These are phyloP conservation scores for Trichonephila clavipes DNA, from an alignment of 1,140 invertebrate genomes.

Conservation along the genomic window DNA sequence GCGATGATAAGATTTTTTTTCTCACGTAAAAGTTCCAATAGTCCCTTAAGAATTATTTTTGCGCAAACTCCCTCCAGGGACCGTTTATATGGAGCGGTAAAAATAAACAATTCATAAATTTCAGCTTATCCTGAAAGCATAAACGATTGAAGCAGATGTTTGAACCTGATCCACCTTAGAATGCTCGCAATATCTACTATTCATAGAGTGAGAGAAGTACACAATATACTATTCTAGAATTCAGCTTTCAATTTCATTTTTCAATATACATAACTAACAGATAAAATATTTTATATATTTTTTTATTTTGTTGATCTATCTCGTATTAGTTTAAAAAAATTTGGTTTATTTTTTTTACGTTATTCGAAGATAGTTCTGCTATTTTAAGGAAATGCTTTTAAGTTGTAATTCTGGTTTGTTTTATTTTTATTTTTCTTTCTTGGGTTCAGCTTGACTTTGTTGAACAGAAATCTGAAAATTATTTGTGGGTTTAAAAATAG, in stretches of 20 bases:
- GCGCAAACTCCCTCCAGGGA: constrained; percentile 6
- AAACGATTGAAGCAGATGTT: constrained; percentile 57
- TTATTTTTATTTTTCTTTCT: no score
- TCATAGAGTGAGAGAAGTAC: neutral
- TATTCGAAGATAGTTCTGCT: no score
- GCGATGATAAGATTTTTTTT: constrained; percentile 54
- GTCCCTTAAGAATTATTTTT: constrained; percentile 62
- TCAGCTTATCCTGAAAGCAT: constrained; percentile 35
- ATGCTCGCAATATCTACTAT: constrained; percentile 31
- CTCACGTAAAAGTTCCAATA: constrained; percentile 45
- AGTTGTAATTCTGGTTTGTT: no score
- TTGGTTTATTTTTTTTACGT: neutral
- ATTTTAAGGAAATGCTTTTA: no score
- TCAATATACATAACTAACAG: neutral
- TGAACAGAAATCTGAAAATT: no score
- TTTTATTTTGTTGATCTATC: neutral
- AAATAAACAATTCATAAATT: constrained; percentile 74
- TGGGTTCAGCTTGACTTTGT: no score
- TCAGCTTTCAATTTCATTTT: constrained; percentile 5
- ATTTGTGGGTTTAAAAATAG: no score
- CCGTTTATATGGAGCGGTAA: constrained; percentile 26
- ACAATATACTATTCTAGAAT: neutral
- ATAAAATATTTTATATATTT: neutral
- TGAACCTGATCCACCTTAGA: constrained; percentile 38
- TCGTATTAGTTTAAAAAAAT: neutral